phyloP scores from a whole-genome alignment of 2,113 vertebrate genomes.

The Alectura lathami region DNA sequence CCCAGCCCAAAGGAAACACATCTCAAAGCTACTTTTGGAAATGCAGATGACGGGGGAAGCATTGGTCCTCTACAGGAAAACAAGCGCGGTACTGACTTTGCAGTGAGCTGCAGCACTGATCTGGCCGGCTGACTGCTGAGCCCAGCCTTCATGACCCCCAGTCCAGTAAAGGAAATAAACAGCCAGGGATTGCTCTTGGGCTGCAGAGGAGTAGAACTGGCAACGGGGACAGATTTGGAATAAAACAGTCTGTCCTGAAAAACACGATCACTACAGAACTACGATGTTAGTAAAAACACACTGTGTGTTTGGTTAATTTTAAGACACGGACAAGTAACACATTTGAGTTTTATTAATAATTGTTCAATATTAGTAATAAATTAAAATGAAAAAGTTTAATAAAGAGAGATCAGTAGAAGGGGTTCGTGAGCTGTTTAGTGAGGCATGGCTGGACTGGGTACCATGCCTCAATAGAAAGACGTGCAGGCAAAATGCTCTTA shows the following conservation, averaged over 20 bases:
- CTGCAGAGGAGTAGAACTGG: not conserved
- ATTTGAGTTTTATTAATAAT: not conserved
- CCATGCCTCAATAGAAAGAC: not conserved
- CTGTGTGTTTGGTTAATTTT: not conserved
- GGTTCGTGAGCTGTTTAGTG: not conserved
- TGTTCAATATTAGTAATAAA: not conserved
- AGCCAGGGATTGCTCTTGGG: not conserved
- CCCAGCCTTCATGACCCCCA: not conserved
- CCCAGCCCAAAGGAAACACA: not conserved
- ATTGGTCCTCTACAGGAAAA: not conserved
- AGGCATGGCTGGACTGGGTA: not conserved
- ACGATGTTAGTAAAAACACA: not conserved
- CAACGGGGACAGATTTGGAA: not conserved
- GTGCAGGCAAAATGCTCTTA: not conserved
- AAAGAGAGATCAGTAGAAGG: not conserved
- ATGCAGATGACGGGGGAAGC: not conserved
- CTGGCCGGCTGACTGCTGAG: not conserved
- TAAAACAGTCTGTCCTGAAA: not conserved
- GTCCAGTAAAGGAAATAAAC: accelerated
- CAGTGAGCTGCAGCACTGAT: accelerated
- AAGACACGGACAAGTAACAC: not conserved
- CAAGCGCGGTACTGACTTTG: not conserved
- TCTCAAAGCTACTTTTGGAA: not conserved
- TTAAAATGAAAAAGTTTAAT: not conserved
- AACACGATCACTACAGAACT: accelerated